Conservation (phyloP, 2,797 vertebrate species). For the Iguana delicatissima region DNA sequence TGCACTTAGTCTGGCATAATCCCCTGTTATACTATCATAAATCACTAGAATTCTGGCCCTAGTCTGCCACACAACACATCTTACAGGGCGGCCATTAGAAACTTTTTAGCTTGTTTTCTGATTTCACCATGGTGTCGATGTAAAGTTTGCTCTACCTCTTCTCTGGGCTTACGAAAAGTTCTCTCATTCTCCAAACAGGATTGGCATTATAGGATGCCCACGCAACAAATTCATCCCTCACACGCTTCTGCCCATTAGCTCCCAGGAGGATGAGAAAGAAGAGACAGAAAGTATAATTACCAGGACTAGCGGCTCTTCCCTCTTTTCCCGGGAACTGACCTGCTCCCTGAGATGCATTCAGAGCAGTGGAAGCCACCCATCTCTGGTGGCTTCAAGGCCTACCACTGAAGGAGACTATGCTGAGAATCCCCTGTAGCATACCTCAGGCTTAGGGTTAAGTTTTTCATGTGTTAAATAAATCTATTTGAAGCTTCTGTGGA, state of each 20-base stretch:
- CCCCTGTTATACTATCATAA: no score
- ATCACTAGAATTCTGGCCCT: no score
- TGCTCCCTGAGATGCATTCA: constrained; percentile 20
- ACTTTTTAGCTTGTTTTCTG: accelerated
- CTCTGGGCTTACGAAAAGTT: neutral
- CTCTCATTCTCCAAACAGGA: constrained; percentile 73
- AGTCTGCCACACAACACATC: no score
- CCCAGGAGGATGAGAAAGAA: constrained; percentile 66
- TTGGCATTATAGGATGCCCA: constrained; percentile 82
- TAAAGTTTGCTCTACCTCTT: neutral
- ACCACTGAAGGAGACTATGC: constrained; percentile 62
- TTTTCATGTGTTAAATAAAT: constrained; percentile 58
- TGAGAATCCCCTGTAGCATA: constrained; percentile 48
- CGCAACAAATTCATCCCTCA: constrained; percentile 76
- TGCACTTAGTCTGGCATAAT: no score
- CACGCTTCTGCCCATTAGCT: constrained; percentile 67
- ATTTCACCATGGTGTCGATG: neutral
- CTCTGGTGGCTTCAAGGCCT: constrained; percentile 54
- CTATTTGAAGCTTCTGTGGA: constrained; percentile 42
- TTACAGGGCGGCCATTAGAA: neutral
- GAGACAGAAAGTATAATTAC: neutral
- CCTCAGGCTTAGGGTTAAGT: constrained; percentile 5
- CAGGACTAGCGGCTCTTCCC: constrained; percentile 34
- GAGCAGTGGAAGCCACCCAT: constrained; percentile 30
- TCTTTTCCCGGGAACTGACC: constrained; percentile 46